Percentiles rank a stretch among this genome's conserved stretches.
phyloP scores from a whole-genome alignment of 2,888 invertebrate species.

The Dilophus febrilis region DNA sequence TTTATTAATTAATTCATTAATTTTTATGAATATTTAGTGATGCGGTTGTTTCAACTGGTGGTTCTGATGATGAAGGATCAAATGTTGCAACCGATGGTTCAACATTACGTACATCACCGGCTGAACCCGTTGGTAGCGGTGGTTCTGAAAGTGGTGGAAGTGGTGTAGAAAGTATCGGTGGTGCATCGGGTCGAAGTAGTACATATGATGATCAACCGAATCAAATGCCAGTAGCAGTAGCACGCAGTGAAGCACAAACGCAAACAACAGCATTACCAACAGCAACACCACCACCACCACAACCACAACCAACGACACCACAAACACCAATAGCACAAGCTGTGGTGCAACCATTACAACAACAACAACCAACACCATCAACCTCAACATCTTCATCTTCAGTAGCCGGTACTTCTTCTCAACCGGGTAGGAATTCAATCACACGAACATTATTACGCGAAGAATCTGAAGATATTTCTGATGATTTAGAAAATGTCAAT shows the following conservation, averaged over 20 bases:
- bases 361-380: slow-evolving; percentile 14
- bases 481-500: slow-evolving; percentile 25
- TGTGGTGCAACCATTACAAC: slow-evolving; percentile 2
- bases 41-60: slow-evolving; percentile 69
- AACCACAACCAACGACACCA: no score
- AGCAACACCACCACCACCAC: no score
- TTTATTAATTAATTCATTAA: no score
- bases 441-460: slow-evolving; percentile 1
- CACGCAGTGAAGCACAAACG: slow-evolving; percentile 5
- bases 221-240: slow-evolving; percentile 24
- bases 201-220: slow-evolving; percentile 56
- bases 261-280: slow-evolving; percentile 11
- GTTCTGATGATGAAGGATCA: slow-evolving; percentile 88
- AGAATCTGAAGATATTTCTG: slow-evolving; percentile 19
- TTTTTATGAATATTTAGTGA: slow-evolving; percentile 69
- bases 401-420: no score
- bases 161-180: slow-evolving; percentile 80
- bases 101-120: slow-evolving; percentile 70
- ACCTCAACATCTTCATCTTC: no score
- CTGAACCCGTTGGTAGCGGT: slow-evolving; percentile 52
- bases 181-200: slow-evolving; percentile 88
- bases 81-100: slow-evolving; percentile 92
- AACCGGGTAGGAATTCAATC: no score
- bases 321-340: not conserved
- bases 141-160: slow-evolving; percentile 85